Evolutionary conservation across 64 coral and sea anemone genomes (phyloP), one percentile per base, ranked within the genome.

Genomic region (Stichodactyla mertensii): DNA sequence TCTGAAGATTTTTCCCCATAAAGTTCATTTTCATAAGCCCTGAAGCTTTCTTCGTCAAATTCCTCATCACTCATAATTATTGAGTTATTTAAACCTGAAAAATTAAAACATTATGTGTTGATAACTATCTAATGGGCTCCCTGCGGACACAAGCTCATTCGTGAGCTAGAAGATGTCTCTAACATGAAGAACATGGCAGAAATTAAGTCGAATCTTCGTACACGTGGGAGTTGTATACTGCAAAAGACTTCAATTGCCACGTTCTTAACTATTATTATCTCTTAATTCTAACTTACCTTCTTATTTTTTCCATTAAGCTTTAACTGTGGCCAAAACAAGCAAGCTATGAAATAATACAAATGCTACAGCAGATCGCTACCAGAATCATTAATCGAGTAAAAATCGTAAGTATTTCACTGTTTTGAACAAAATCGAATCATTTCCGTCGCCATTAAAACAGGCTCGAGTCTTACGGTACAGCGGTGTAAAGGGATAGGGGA

Each of bases 21-120:
- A 20, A 91, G 85, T 77, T 91, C 84, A 87, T 91, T 83, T 45
- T 91, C 85, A 59, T 69, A 91, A 13, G 78, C 90, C 36, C 22
- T 69, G 85, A 78, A 91, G 67, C 57, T 80, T 52, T 64, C 90
- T 54, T 69, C 22, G 58, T 91, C 90, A 91, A 91, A 91, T 11
- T 91, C n/a, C n/a, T n/a, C n/a, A n/a, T n/a, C n/a, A n/a, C n/a
- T n/a, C n/a, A n/a, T n/a, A n/a, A n/a, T n/a, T n/a, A n/a, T n/a
- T n/a, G n/a, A n/a, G n/a, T n/a, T n/a, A n/a, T n/a, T n/a, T n/a
- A n/a, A n/a, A n/a, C n/a, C n/a, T n/a, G n/a, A n/a, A n/a, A n/a
- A n/a, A n/a, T n/a, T n/a, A n/a, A n/a, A n/a, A n/a, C n/a, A n/a
- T n/a, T n/a, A n/a, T n/a, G n/a, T n/a, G n/a, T n/a, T n/a, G n/a